phyloP scores from a whole-genome alignment of 2,888 invertebrate species.

The Trachelus iudaicus region DNA sequence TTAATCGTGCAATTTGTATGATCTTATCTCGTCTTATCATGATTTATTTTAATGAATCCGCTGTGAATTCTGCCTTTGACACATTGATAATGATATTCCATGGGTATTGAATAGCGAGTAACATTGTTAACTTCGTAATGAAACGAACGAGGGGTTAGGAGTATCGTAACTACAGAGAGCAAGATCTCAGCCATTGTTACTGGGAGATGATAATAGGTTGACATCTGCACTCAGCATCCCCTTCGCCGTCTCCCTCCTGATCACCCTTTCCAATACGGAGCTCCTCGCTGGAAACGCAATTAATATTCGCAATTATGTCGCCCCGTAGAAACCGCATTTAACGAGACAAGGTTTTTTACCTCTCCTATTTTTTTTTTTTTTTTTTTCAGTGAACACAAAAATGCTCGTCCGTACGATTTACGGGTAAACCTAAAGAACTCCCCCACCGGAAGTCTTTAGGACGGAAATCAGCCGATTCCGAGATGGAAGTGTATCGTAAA shows the following conservation, averaged over 20 bases:
- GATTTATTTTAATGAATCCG: background rate
- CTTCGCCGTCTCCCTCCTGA: conserved; percentile 35
- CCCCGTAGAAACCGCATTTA: conserved; percentile 37
- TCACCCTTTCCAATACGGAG: background rate
- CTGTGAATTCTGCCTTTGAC: conserved; percentile 56
- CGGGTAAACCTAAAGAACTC: background rate
- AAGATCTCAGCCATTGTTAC: conserved; percentile 10
- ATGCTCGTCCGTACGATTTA: background rate
- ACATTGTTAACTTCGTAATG: conserved; percentile 64
- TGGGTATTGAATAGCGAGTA: conserved; percentile 57
- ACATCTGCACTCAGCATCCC: conserved; percentile 64
- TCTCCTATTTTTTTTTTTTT: background rate
- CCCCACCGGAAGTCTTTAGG: background rate
- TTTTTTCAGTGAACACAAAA: background rate
- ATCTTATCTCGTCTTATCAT: background rate
- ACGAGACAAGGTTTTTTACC: conserved; percentile 45
- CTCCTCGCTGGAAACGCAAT: conserved; percentile 53
- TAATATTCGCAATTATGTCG: conserved; percentile 61
- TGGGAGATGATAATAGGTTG: conserved; percentile 63
- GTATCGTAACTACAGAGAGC: conserved; percentile 13
- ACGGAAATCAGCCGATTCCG: background rate
- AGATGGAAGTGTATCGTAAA: background rate
- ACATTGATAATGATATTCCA: conserved; percentile 61
- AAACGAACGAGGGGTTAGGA: conserved; percentile 32
- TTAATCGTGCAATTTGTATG: background rate